phyloP scores from a whole-genome alignment of 2,888 invertebrate species.

The Trachelus tabidus region DNA sequence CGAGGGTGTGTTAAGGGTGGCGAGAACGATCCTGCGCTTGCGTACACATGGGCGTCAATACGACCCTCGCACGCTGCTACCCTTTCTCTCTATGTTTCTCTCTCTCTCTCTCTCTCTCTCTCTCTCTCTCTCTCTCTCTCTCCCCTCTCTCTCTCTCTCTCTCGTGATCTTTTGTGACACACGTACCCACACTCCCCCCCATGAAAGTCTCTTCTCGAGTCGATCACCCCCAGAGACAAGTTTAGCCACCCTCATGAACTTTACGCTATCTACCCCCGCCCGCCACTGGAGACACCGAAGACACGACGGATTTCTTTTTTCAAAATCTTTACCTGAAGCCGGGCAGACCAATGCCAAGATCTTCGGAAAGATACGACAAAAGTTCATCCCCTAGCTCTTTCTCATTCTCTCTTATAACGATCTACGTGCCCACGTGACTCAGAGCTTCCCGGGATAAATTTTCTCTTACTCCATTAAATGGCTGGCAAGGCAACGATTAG shows the following conservation, averaged over 20 bases:
- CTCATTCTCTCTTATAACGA: too few relatives aligned
- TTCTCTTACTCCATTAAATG: too few relatives aligned
- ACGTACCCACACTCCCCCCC: constrained; percentile 6
- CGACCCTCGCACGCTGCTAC: constrained; percentile 51
- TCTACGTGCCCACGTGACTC: too few relatives aligned
- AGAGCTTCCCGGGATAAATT: too few relatives aligned
- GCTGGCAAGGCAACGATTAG: too few relatives aligned
- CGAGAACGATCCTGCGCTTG: constrained; percentile 50
- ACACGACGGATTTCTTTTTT: too few relatives aligned
- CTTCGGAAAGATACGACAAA: too few relatives aligned
- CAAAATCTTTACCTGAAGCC: too few relatives aligned
- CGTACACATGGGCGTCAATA: constrained; percentile 61
- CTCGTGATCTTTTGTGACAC: constrained; percentile 47
- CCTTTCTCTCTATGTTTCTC: constrained; percentile 46
- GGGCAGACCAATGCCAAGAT: too few relatives aligned
- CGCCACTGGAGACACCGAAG: too few relatives aligned
- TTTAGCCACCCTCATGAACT: background rate
- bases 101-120: constrained; percentile 48
- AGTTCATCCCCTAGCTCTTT: too few relatives aligned
- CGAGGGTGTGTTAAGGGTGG: constrained; percentile 37
- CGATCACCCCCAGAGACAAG: background rate
- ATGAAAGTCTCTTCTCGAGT: background rate
- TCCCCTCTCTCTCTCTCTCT: constrained; percentile 54
- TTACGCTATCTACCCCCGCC: too few relatives aligned
- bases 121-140: constrained; percentile 48